phyloP scores from a whole-genome alignment of 2,888 invertebrate species.

The Drosophila merina region DNA sequence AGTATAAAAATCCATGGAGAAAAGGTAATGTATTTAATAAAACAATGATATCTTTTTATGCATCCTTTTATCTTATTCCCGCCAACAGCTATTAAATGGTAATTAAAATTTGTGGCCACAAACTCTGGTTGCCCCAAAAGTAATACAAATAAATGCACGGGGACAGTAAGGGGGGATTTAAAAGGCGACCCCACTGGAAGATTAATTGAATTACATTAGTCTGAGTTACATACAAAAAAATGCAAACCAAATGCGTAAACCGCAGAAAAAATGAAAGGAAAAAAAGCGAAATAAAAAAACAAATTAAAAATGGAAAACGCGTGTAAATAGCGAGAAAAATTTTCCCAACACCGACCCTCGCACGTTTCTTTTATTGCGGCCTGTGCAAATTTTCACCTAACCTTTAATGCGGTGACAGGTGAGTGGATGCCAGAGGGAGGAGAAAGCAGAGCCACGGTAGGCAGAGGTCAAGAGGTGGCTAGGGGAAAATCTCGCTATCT shows the following conservation, averaged over 20 bases:
- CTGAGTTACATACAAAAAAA: slow-evolving; percentile 46
- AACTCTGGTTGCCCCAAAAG: slow-evolving; percentile 9
- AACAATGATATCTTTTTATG: too few relatives aligned
- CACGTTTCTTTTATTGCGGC: slow-evolving; percentile 32
- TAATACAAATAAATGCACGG: background rate
- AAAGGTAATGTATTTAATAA: background rate
- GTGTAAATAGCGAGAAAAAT: slow-evolving; percentile 56
- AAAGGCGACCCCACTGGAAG: slow-evolving; percentile 9
- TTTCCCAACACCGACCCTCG: slow-evolving; percentile 19
- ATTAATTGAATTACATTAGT: slow-evolving; percentile 62
- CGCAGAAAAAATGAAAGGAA: slow-evolving; percentile 19
- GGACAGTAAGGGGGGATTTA: slow-evolving; percentile 1
- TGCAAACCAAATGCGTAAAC: slow-evolving; percentile 61
- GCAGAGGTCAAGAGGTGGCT: slow-evolving; percentile 5
- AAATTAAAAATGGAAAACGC: slow-evolving; percentile 58
- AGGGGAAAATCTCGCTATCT: slow-evolving; percentile 6
- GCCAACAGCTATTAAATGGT: slow-evolving; percentile 19
- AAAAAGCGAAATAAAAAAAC: slow-evolving; percentile 21
- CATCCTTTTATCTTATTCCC: background rate
- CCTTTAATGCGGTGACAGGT: slow-evolving; percentile 57
- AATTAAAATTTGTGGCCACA: slow-evolving; percentile 44
- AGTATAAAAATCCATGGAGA: background rate
- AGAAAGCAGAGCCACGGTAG: slow-evolving; percentile 10
- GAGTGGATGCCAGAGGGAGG: slow-evolving; percentile 13
- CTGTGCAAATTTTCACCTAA: slow-evolving; percentile 60